Percentiles rank a stretch among this genome's conserved stretches.
These are phyloP conservation scores for Drosophila macrospina DNA, from an alignment of 2,888 invertebrate genomes.

Conservation along the genomic window DNA sequence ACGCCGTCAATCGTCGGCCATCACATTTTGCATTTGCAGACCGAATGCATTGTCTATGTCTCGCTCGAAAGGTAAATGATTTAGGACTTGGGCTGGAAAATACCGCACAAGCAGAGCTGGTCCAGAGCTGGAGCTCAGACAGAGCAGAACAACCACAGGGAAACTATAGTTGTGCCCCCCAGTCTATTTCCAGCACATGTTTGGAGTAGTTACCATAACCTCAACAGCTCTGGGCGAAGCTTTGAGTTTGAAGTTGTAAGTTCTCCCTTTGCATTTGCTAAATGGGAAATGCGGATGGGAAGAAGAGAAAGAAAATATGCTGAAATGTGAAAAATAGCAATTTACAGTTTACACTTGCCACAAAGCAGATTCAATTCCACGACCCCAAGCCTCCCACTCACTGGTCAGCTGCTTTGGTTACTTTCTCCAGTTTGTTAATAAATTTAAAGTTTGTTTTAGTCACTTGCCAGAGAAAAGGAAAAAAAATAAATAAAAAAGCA, in stretches of 20 bases:
- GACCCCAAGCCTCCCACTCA: constrained; percentile 29
- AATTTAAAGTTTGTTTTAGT: constrained; percentile 75
- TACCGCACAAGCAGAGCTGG: neutral
- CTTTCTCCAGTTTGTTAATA: constrained; percentile 71
- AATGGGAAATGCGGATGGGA: constrained; percentile 27
- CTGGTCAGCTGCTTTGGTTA: constrained; percentile 47
- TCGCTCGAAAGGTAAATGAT: constrained; percentile 68
- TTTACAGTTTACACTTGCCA: constrained; percentile 56
- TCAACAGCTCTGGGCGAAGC: constrained; percentile 32
- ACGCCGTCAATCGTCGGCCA: constrained; percentile 49
- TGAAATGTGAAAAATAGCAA: constrained; percentile 60
- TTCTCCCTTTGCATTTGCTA: constrained; percentile 43
- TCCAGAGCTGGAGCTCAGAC: constrained; percentile 20
- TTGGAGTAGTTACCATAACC: constrained; percentile 64
- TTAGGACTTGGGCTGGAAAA: constrained; percentile 29
- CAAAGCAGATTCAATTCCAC: constrained; percentile 49
- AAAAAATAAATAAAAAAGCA: constrained; percentile 4
- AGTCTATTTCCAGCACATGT: constrained; percentile 40
- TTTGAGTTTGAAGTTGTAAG: neutral
- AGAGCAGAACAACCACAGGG: constrained; percentile 44
- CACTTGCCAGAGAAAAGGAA: constrained; percentile 35
- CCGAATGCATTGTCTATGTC: constrained; percentile 60
- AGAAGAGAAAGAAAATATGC: constrained; percentile 52
- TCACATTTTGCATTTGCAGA: constrained; percentile 58
- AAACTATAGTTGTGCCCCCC: constrained; percentile 15